phyloP scores from a whole-genome alignment of 2,797 vertebrate genomes.

The Typhlichthys subterraneus region DNA sequence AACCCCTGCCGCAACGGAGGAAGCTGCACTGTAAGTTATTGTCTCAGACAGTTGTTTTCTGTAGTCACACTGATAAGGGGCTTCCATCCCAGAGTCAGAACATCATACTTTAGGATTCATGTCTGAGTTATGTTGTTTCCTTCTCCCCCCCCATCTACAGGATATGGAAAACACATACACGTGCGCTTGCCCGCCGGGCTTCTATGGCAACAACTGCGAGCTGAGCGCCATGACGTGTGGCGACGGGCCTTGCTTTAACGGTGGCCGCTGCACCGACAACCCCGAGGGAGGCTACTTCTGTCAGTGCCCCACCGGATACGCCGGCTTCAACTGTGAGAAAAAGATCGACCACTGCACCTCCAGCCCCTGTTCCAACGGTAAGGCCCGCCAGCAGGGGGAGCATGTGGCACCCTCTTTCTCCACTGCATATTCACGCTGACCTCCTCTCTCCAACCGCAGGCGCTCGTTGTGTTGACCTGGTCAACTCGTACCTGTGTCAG shows the following conservation, averaged over 20 bases:
- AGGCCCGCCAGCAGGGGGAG: conserved; percentile 23
- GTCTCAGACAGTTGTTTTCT: not conserved
- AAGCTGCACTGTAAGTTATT: conserved; percentile 89
- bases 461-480: conserved; percentile 89
- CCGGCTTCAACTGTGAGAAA: conserved; percentile 97
- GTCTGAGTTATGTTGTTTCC: conserved; percentile 17
- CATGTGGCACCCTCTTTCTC: not conserved
- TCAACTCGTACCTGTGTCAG: conserved; percentile 91
- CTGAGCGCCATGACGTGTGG: conserved; percentile 93
- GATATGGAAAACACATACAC: conserved; percentile 90
- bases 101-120: too few species aligned
- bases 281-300: conserved; percentile 92
- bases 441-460: conserved; percentile 73
- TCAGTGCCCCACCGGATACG: conserved; percentile 89
- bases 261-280: conserved; percentile 89
- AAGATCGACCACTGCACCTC: conserved; percentile 94
- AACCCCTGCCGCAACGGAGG: conserved; percentile 94
- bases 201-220: conserved; percentile 93
- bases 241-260: conserved; percentile 92
- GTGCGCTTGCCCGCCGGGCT: conserved; percentile 91
- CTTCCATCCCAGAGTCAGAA: too few species aligned
- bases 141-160: conserved; percentile 56
- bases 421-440: not conserved
- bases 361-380: conserved; percentile 91
- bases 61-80: too few species aligned